These are phyloP conservation scores for Pachyramphus minor DNA, from an alignment of 2,113 vertebrate species.

Conservation along the genomic window DNA sequence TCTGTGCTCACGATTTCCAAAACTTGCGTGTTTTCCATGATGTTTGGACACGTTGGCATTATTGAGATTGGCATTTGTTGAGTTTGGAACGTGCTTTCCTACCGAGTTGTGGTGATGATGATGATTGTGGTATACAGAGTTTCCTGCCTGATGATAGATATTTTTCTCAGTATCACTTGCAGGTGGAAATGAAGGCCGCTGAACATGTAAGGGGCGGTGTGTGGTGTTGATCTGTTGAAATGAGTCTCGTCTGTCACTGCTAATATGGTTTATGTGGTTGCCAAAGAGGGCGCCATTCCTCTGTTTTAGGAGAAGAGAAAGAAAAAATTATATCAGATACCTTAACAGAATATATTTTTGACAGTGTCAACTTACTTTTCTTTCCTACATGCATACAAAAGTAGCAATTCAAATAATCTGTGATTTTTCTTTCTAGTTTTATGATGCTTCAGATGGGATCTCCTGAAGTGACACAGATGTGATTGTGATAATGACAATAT, in stretches of 20 bases:
- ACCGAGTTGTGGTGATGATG: conserved; percentile 84
- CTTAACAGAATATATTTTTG: background rate
- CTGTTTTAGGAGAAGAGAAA: conserved; percentile 81
- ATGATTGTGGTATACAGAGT: conserved; percentile 88
- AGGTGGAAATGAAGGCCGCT: conserved; percentile 89
- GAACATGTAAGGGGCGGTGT: conserved; percentile 94
- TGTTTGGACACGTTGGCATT: conserved; percentile 94
- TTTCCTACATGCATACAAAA: conserved; percentile 41
- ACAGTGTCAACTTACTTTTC: conserved; percentile 2
- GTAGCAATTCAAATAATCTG: conserved; percentile 20
- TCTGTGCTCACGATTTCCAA: conserved; percentile 81
- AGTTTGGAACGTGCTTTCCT: conserved; percentile 89
- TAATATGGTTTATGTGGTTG: conserved; percentile 94
- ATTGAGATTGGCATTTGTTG: conserved; percentile 98
- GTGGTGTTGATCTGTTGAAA: conserved; percentile 95
- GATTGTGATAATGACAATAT: background rate
- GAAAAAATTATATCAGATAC: conserved; percentile 48
- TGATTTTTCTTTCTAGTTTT: conserved; percentile 40
- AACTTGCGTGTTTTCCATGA: conserved; percentile 82
- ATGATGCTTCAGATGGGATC: background rate
- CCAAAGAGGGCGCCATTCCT: conserved; percentile 95
- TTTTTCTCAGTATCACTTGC: conserved; percentile 86
- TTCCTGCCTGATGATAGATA: conserved; percentile 84
- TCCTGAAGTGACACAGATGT: conserved; percentile 11
- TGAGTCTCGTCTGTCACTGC: conserved; percentile 86